phyloP scores from a whole-genome alignment of 2,113 vertebrate species.

The Pelvicachromis taeniatus region DNA sequence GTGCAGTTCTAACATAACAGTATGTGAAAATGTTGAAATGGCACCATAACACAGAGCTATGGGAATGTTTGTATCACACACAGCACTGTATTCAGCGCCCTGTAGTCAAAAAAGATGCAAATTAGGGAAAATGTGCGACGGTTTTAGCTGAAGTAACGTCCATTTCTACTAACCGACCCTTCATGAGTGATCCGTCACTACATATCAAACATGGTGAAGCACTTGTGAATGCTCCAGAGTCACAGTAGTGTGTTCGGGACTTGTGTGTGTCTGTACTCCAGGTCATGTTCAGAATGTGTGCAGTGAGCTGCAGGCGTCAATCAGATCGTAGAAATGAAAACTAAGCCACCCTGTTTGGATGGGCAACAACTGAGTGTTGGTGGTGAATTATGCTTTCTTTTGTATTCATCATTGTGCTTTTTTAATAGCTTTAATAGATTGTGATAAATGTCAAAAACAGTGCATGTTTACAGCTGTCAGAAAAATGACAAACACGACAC shows the following conservation, averaged over 20 bases:
- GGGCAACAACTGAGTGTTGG: background rate
- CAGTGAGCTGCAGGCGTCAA: background rate
- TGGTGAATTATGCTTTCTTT: background rate
- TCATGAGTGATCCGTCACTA: background rate
- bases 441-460: background rate
- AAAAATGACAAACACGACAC: background rate
- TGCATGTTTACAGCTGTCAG: background rate
- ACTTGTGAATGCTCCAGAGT: no score
- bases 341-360: background rate
- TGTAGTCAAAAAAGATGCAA: background rate
- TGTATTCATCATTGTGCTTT: background rate
- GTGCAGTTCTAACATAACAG: background rate
- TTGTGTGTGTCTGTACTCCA: background rate
- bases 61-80: background rate
- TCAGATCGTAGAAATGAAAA: background rate
- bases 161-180: background rate
- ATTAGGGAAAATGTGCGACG: background rate
- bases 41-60: background rate
- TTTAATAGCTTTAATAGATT: background rate
- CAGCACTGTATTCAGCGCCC: background rate
- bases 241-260: background rate
- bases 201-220: background rate
- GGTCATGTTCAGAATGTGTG: background rate
- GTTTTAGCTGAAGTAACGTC: background rate
- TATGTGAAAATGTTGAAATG: background rate